These are phyloP conservation scores for Drosophila kohkoa DNA, from an alignment of 1,140 invertebrate species.

Conservation along the genomic window DNA sequence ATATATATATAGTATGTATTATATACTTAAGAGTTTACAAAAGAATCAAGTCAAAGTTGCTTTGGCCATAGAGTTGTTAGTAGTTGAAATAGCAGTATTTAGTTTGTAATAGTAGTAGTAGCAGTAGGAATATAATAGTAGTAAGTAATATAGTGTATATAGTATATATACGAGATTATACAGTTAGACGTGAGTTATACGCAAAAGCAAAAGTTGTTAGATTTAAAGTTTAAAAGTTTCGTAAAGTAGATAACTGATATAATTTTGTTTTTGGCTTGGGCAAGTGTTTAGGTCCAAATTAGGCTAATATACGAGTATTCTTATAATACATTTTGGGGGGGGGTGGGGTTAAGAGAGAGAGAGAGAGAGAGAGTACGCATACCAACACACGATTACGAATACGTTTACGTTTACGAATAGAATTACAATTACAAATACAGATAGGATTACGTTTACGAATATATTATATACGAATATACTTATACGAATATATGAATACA, in stretches of 20 bases:
- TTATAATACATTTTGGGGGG: constrained; percentile 15
- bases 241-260: constrained; percentile 8
- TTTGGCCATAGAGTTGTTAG: constrained; percentile 20
- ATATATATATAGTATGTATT: constrained; percentile 2
- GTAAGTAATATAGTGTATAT: constrained; percentile 14
- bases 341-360: constrained; percentile 17
- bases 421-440: constrained; percentile 40
- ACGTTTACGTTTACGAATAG: constrained; percentile 40
- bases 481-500: constrained; percentile 39
- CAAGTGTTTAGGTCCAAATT: constrained; percentile 27
- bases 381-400: constrained; percentile 41
- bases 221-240: constrained; percentile 15
- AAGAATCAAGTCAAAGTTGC: constrained; percentile 22
- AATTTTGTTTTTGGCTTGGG: constrained; percentile 7
- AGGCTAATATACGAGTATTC: constrained; percentile 2
- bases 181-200: constrained; percentile 28
- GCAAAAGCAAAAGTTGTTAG: constrained; percentile 39
- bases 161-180: constrained; percentile 21
- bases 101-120: not conserved
- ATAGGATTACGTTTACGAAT: constrained; percentile 31
- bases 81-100: constrained; percentile 1
- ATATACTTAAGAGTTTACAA: constrained; percentile 15
- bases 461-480: not conserved
- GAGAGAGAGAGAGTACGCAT: constrained; percentile 25
- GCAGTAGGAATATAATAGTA: constrained; percentile 16